Evolutionary conservation across 2,113 vertebrate species (phyloP), one percentile per base, ranked within the genome.

Genomic region (Eretmochelys imbricata): DNA sequence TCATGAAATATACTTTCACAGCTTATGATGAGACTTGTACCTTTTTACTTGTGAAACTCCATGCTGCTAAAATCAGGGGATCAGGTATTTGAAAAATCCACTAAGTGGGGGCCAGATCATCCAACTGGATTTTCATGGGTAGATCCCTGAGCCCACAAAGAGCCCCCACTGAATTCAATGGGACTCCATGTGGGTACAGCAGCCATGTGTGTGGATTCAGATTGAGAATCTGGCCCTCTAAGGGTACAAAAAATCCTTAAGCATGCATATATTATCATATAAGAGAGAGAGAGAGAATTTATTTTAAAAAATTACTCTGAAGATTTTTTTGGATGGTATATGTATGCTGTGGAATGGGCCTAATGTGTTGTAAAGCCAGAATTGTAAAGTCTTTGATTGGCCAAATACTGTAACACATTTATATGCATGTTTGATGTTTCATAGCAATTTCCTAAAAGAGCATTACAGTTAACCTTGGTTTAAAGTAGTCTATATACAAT

Each of bases 1-100:
- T 84, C 17, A 53, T 6, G 10, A 94, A 93, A n/a, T 69, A 42
- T n/a, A 89, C 22, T 97, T 89, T 65, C 62, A 95, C 7, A 82
- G 46, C 29, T 78, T 35, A 82, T 12, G 4, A 17, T 29, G 13
- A 14, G 1, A 19, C 29, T 31, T 93, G 1, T n/a, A 95, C 25
- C 38, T 46, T 78, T 46, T 78, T 78, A 84, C 31, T 88, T 87
- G 48, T 55, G 19, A 92, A 88, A 94, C 78, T 3, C 3, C 13
- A 83, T 5, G 46, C n/a, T 75, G 5, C 29, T 72, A 38, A 72
- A 72, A 84, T 62, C 27, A 17, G 25, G 84, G 50, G 29, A 86
- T 19, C 24, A 57, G 5, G 59, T 55, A 88, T 13, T 62, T 82
- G 27, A 42, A 10, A 42, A 87, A 11, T 46, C 72, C 0, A 76